phyloP scores from a whole-genome alignment of 1,140 invertebrate genomes.

The Schlechtendalia chinensis region DNA sequence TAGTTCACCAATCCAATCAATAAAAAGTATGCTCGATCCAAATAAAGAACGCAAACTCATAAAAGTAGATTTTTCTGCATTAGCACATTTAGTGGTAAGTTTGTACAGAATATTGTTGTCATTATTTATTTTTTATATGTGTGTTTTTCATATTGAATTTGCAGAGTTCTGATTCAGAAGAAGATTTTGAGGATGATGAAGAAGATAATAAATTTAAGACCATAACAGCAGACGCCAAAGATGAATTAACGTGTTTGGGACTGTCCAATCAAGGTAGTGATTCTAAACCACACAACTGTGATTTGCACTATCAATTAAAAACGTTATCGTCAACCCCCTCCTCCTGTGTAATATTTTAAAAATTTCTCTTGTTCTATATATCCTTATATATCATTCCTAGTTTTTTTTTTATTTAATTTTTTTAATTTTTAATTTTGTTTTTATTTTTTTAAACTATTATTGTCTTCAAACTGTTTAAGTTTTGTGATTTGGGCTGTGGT shows the following conservation, averaged over 20 bases:
- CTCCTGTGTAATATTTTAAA: slow-evolving; percentile 44
- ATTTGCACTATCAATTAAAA: slow-evolving; percentile 27
- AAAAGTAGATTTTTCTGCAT: slow-evolving; percentile 46
- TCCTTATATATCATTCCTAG: slow-evolving; percentile 13
- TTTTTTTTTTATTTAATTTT: background rate
- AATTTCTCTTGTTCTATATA: background rate
- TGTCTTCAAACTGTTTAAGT: slow-evolving; percentile 4
- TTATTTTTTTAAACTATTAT: slow-evolving; percentile 7
- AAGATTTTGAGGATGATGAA: slow-evolving; percentile 38
- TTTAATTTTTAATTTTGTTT: background rate
- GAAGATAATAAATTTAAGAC: slow-evolving; percentile 14
- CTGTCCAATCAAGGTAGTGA: slow-evolving; percentile 42
- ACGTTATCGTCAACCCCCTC: slow-evolving; percentile 15
- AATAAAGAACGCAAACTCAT: slow-evolving; percentile 42
- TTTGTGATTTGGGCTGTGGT: slow-evolving; percentile 19
- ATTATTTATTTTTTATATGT: background rate
- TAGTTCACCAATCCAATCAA: slow-evolving; percentile 7
- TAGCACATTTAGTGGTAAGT: slow-evolving; percentile 40
- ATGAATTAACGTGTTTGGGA: slow-evolving; percentile 13
- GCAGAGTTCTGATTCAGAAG: slow-evolving; percentile 46
- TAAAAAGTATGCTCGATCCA: slow-evolving; percentile 35
- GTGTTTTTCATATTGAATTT: background rate
- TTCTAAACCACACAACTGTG: slow-evolving; percentile 9
- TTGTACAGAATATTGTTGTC: background rate
- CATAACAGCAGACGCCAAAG: background rate